Base-by-base conservation (phyloP, 2,888 invertebrate species). In the Lasioglossum malachurum region DNA sequence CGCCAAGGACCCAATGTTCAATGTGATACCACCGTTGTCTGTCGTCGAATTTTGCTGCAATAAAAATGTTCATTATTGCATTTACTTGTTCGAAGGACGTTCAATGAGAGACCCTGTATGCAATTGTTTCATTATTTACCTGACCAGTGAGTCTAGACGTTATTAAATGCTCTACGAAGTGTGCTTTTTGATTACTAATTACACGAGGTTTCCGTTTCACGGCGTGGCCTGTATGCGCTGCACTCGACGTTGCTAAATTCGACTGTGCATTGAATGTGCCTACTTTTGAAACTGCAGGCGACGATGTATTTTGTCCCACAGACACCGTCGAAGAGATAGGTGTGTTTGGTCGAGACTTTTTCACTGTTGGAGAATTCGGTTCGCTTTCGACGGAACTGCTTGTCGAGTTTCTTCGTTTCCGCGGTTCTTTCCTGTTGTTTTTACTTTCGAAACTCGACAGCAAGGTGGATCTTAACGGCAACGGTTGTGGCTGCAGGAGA, bases 401-500 rank as follows among this genome's bases (percentile, higher is more conserved):
- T 80, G 95, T 96, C 44, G 96, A 97, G 94, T 94, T 96, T 93
- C 95, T 96, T 91, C 96, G 95, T 93, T 95, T 96, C 41, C 96
- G 88, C 2, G 86, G 82, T 88, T 95, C 96, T 23, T 92, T 92
- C 83, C 95, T 95, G 57, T 87, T 92, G 31, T 35, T 91, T 44
- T 91, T 91, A 46, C 87, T 92, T 16, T 91, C 90, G 60, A 88
- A 90, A 78, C 84, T 91, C 16, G 91, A 76, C 41, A 92, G n/a
- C 86, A 92, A 81, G 23, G 90, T 86, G 0, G 94, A 94, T 80
- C 96, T 93, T 49, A 96, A 90, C 69, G 96, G 96, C 0, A 97
- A 95, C 0, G 97, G 97, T 94, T 96, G 96, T 0, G 96, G 96
- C 71, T 96, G 96, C 53, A 96, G 89, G 71, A 97, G 94, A 31